Base-by-base conservation (phyloP, 2,113 vertebrate species). In the Nesoenas mayeri region DNA sequence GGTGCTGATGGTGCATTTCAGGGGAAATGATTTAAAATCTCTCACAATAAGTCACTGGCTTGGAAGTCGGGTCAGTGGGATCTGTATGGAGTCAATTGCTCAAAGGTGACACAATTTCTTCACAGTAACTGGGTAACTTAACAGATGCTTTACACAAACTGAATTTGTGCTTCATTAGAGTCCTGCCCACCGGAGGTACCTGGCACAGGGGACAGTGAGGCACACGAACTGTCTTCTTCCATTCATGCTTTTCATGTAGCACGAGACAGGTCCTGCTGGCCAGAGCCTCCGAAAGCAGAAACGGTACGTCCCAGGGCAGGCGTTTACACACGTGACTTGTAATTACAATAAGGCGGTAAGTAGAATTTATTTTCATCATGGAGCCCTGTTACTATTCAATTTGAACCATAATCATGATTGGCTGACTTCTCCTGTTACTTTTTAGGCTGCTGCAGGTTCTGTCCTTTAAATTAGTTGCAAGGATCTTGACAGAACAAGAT, bases 131-230 rank as follows among this genome's bases (percentile, higher is more conserved):
- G 40, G 14, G 16, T 53, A 58, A 32, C 11, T 77, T 79, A 47
- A 94, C 72, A 56, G 34, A 56, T 0, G 1, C 40, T 86, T 80
- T 62, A 53, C 22, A 17, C 12, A 24, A 67, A 22, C 19, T 81
- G 29, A 31, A 0, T 58, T 51, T 2, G 1, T 74, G n/a, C 61
- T 72, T 67, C 0, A 0, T 44, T 66, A 58, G 19, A 69, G 44
- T 40, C 12, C 66, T 34, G 42, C 20, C n/a, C 21, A 13, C 8
- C 19, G 56, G 47, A 54, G 38, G 53, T 31, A 42, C 34, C 6
- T 9, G 25, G 31, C 26, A 28, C n/a, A 40, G 47, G 53, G 29
- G 56, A 60, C 57, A 50, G 14, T 15, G 79, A 60, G 38, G 61
- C 38, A 40, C 0, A 51, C 53, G 34, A 57, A 58, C 13, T 1